Percentiles rank a stretch among this genome's conserved stretches.
Conservation (phyloP, 1,140 invertebrate genomes). For the Callitettix versicolor region DNA sequence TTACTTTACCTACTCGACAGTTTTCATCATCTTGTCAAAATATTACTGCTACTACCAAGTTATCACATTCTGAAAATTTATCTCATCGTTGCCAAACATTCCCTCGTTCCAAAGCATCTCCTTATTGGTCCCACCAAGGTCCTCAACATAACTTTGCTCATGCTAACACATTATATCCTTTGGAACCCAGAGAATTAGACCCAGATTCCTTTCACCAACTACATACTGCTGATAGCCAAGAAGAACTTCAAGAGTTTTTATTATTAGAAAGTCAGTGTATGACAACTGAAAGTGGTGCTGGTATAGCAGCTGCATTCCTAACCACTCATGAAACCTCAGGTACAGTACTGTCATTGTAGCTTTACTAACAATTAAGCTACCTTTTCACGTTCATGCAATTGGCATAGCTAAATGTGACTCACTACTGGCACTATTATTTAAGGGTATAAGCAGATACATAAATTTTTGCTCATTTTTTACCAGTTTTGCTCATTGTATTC, state of each 20-base stretch:
- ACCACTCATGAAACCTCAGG: constrained; percentile 1
- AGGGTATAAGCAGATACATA: no score
- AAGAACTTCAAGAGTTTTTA: constrained; percentile 54
- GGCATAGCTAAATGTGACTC: no score
- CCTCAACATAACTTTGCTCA: constrained; percentile 9
- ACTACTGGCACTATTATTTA: no score
- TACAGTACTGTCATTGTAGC: no score
- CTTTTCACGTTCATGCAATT: no score
- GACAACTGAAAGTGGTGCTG: constrained; percentile 38
- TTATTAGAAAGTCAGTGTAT: constrained; percentile 51
- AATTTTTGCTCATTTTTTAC: no score
- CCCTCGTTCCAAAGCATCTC: constrained; percentile 33
- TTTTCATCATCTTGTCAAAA: constrained; percentile 23
- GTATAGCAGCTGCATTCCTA: constrained; percentile 37
- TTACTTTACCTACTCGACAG: not conserved
- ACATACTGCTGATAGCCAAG: constrained; percentile 48
- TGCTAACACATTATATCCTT: constrained; percentile 34
- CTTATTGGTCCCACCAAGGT: not conserved
- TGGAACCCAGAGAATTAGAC: constrained; percentile 48
- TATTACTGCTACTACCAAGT: not conserved
- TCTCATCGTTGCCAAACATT: constrained; percentile 35
- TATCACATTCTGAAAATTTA: not conserved
- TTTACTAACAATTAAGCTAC: no score
- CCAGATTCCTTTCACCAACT: constrained; percentile 44
- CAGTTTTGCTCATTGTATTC: no score